phyloP scores from a whole-genome alignment of 2,888 invertebrate genomes.

The Tetragnatha montana region DNA sequence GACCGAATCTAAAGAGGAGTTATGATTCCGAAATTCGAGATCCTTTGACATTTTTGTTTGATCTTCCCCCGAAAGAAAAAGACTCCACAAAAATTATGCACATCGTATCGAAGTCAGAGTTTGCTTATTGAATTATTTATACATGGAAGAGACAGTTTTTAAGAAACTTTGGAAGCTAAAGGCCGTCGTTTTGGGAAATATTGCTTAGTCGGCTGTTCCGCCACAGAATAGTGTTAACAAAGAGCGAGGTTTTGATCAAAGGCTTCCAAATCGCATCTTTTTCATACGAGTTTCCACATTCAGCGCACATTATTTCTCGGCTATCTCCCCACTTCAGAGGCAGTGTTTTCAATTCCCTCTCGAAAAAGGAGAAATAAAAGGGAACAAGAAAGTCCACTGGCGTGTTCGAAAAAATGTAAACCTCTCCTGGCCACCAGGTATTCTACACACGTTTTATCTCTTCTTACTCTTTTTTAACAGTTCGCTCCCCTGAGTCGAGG shows the following conservation, averaged over 20 bases:
- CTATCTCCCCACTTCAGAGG: conserved; percentile 31
- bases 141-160: conserved; percentile 41
- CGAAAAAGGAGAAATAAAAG: conserved; percentile 36
- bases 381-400: conserved; percentile 30
- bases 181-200: conserved; percentile 36
- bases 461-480: conserved; percentile 63
- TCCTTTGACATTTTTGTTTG: conserved; percentile 37
- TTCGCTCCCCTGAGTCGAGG: conserved; percentile 43
- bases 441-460: conserved; percentile 64
- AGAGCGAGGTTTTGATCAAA: conserved; percentile 57
- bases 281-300: conserved; percentile 46
- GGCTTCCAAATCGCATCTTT: conserved; percentile 47
- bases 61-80: conserved; percentile 34
- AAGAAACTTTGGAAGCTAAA: conserved; percentile 29
- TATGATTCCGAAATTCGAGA: conserved; percentile 29
- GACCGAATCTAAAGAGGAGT: conserved; percentile 26
- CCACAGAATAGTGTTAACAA: conserved; percentile 36
- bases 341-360: conserved; percentile 41
- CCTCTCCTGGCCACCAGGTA: conserved; percentile 40
- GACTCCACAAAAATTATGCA: conserved; percentile 51
- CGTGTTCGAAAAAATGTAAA: conserved; percentile 22
- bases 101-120: conserved; percentile 36
- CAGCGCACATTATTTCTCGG: conserved; percentile 51
- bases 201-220: conserved; percentile 41
- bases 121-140: conserved; percentile 67